Conservation (phyloP, 2,113 vertebrate genomes). For the Malurus elegans region DNA sequence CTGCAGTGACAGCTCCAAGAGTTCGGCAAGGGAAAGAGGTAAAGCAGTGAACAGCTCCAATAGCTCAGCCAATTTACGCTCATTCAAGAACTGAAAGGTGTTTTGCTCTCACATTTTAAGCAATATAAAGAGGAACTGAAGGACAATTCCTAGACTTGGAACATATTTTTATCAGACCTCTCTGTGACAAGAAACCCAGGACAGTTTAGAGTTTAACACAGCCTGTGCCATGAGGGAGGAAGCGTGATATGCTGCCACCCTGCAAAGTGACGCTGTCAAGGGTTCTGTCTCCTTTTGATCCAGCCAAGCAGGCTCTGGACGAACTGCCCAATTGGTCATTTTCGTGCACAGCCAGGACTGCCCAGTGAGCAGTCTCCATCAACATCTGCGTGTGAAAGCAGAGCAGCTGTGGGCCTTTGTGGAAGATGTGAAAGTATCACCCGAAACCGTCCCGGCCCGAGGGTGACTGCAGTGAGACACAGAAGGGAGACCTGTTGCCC, state of each 20-base stretch:
- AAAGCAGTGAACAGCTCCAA: background rate
- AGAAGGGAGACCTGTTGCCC: background rate
- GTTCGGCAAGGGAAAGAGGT: background rate
- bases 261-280: background rate
- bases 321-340: background rate
- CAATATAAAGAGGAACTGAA: background rate
- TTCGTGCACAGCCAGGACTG: background rate
- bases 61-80: background rate
- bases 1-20: background rate
- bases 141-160: background rate
- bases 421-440: conserved; percentile 6
- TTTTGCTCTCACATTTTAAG: background rate
- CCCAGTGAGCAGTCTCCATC: background rate
- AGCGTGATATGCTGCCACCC: background rate
- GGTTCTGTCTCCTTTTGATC: background rate
- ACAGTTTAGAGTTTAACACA: background rate
- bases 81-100: background rate
- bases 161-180: background rate
- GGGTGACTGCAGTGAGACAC: background rate
- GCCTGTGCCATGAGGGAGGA: background rate
- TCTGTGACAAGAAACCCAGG: background rate
- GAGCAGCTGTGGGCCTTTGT: background rate
- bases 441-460: background rate
- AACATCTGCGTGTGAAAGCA: background rate
- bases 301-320: background rate